Evolutionary conservation across 2,888 invertebrate species (phyloP), one percentile per base, ranked within the genome.

Genomic region (Sesamia inferens): DNA sequence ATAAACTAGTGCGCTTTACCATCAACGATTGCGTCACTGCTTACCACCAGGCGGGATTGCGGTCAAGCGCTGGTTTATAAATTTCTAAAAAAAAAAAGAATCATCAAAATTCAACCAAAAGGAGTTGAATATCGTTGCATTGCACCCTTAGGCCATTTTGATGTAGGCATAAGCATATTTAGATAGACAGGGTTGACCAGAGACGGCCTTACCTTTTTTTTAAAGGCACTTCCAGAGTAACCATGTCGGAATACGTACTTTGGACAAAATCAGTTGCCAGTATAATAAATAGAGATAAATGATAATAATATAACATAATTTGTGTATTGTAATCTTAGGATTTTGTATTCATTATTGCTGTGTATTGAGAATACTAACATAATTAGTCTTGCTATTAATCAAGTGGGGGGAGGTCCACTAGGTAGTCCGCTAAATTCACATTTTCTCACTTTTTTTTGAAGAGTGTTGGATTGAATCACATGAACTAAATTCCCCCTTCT

Each of bases 151-250:
- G 16, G 59, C 39, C 62, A 73, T 71, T 47, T 66, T 22, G 62
- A 69, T 48, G 24, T 85, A 80, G 74, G 51, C 70, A 22, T 82
- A 75, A 76, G 74, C 31, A 54, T 66, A 55, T 63, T 68, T 80
- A 85, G 82, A 74, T 44, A 74, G 81, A 85, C 78, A 87, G 87
- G 87, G 87, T 85, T 77, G 69, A 85, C 85, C 87, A 75, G 58
- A 71, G 76, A 76, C 54, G 85, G 85, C 85, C 87, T 85, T 85
- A 85, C 73, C 78, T 74, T 79, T 84, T 84, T 74, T 81, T 71
- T 22, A 81, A 84, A 81, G 81, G 76, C 81, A 81, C 67, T 81
- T 65, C 62, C 63, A 67, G 66, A 69, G 76, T 74, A 73, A 71
- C 31, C 54, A 59, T 68, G 63, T 70, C 59, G 62, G 74, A 71